Evolutionary conservation across 2,797 vertebrate species (phyloP), one percentile per base, ranked within the genome.

Genomic region (Carcharodon carcharias): DNA sequence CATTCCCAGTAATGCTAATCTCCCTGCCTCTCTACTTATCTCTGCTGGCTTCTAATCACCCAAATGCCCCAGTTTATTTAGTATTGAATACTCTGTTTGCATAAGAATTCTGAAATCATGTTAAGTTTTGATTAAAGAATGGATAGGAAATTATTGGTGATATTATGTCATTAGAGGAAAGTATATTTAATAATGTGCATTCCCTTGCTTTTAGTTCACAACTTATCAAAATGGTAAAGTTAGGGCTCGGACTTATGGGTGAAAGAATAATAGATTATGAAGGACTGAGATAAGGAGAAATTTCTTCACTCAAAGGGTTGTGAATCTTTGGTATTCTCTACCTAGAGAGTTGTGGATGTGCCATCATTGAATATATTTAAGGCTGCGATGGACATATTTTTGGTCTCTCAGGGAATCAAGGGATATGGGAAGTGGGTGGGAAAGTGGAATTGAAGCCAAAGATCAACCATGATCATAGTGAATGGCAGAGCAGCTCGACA

Each of bases 1-100:
- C 26, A 96, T 97, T 96, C 61, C 96, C 23, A 21, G 40, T 80
- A 63, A 35, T 95, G 45, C 94, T 56, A 77, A 95, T 77, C 69
- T 77, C 35, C 40, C 31, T 40, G 58, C 40, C 67, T 71, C 23
- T 71, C 67, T 73, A 45, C 40, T 95, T 95, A 73, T 95, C 93
- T 95, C 65, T 56, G 94, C 69, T 95, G 18, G 54, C 69, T 77
- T 56, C 50, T 54, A 95, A 35, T 95, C 50, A 95, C 69, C 12
- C 28, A 95, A 95, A 73, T 9, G 94, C 95, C 28, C 50, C 31
- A 35, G 94, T 95, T 77, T 95, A 95, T 77, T 95, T 77, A 58
- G 28, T 77, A 26, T 77, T 77, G 69, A 67, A 26, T 40, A 95
- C 28, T 54, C 67, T 54, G 65, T 71, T 95, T 54, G 94, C 67